Base-by-base conservation (phyloP, 2,113 vertebrate genomes). In the Sminthopsis crassicaudata region DNA sequence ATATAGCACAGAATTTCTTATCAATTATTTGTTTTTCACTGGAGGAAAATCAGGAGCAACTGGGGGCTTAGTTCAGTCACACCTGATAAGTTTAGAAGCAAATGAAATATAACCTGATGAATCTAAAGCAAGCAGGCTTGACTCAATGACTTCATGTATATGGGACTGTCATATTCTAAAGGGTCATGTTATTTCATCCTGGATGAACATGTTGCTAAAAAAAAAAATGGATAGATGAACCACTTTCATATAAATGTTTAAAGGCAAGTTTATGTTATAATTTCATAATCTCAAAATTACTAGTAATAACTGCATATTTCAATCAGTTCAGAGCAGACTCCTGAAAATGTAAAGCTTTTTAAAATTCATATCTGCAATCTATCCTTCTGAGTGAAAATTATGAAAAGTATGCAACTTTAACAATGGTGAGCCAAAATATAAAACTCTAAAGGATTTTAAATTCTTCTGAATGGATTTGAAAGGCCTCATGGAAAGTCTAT, bases 1-100 rank as follows among this genome's bases (percentile, higher is more conserved):
- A 90, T 46, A 97, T 48, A 94, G 97, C 95, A 96, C 97, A 98
- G 91, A 96, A 96, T 97, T 95, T 96, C 91, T 91, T 95, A 96
- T 97, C 60, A 94, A 36, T 96, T 95, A 92, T 55, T 84, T 97
- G 91, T 91, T 60, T 91, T 88, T 42, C 60, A 95, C 42, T 91
- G 93, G 97, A 97, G 93, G 93, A 96, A 96, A 84, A 84, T 30
- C 67, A 84, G 36, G n/a, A 84, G 67, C n/a, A 84, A 84, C 2
- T 42, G 14, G 36, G 53, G 95, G 12, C 10, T 84, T 46, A 2
- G 91, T 90, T 23, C 2, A 46, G 50, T 93, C 42, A 90, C 42
- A 23, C 23, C 50, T 48, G 36, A 91, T 27, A 76, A 46, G 46
- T 92, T 53, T 89, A 88, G 14, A 4, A 67, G 8, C 10, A 48